Conservation (phyloP, 2,113 vertebrate species). For the Hepsetus odoe region DNA sequence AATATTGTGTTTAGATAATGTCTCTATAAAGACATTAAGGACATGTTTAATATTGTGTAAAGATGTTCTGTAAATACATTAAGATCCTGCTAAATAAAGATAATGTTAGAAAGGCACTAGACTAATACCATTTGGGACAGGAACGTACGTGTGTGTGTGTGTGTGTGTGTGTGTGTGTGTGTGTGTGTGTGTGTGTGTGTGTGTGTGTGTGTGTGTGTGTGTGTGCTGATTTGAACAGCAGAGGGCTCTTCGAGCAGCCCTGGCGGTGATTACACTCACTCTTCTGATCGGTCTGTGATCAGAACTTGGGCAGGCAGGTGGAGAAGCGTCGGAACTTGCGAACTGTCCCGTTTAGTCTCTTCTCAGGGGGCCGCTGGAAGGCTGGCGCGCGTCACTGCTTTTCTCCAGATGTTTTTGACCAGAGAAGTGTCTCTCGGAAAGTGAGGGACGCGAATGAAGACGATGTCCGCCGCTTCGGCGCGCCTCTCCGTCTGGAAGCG, state of each 20-base stretch:
- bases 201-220: not conserved
- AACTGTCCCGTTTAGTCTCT: not conserved
- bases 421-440: not conserved
- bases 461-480: not conserved
- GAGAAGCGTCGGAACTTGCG: not conserved
- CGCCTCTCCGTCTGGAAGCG: not conserved
- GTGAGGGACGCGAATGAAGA: not conserved
- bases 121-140: too few relatives aligned
- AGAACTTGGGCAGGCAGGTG: not conserved
- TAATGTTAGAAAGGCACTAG: too few relatives aligned
- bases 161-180: too few relatives aligned
- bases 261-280: constrained; percentile 8
- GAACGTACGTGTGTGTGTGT: too few relatives aligned
- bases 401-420: not conserved
- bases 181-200: too few relatives aligned
- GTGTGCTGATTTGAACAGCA: constrained; percentile 19
- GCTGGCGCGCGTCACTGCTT: not conserved
- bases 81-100: too few relatives aligned
- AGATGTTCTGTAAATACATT: too few relatives aligned
- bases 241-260: not conserved
- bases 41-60: too few relatives aligned
- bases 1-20: too few relatives aligned
- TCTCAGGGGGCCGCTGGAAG: too few relatives aligned
- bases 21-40: too few relatives aligned
- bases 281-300: not conserved